These are phyloP conservation scores for Craterocephalus amniculus DNA, from an alignment of 2,797 vertebrate genomes.

Conservation along the genomic window DNA sequence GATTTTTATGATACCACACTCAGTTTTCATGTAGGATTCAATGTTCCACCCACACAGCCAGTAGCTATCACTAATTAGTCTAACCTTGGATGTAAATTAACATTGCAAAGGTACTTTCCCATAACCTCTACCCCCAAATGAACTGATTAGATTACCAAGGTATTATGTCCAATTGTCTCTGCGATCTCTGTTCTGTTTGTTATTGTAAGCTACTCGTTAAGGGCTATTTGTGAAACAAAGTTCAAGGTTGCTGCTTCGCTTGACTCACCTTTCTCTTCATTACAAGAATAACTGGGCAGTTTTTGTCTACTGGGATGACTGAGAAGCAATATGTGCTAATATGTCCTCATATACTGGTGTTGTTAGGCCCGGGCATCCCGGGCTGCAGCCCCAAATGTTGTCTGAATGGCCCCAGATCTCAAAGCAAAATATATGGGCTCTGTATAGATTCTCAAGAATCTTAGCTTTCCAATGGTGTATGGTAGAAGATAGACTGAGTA, in stretches of 20 bases:
- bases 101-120: constrained; percentile 50
- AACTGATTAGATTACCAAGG: constrained; percentile 69
- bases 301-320: constrained; percentile 7
- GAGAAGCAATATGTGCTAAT: constrained; percentile 34
- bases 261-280: constrained; percentile 43
- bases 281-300: constrained; percentile 8
- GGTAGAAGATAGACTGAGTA: too few species aligned
- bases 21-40: not conserved
- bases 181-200: constrained; percentile 40
- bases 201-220: constrained; percentile 41
- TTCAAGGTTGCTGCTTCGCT: constrained; percentile 66
- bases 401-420: not conserved
- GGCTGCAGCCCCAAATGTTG: not conserved
- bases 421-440: too few species aligned
- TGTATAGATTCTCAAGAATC: too few species aligned
- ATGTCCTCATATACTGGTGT: not conserved
- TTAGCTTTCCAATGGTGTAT: too few species aligned
- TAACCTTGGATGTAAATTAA: constrained; percentile 60
- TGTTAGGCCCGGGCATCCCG: not conserved
- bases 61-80: constrained; percentile 46
- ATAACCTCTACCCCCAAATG: constrained; percentile 43
- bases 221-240: constrained; percentile 59
- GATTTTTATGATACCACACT: not conserved
- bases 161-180: constrained; percentile 58
- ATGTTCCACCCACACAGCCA: constrained; percentile 23